Percentiles rank a stretch among this genome's conserved stretches.
These are phyloP conservation scores for Hybognathus amarus DNA, from an alignment of 2,797 vertebrate species.

Conservation along the genomic window DNA sequence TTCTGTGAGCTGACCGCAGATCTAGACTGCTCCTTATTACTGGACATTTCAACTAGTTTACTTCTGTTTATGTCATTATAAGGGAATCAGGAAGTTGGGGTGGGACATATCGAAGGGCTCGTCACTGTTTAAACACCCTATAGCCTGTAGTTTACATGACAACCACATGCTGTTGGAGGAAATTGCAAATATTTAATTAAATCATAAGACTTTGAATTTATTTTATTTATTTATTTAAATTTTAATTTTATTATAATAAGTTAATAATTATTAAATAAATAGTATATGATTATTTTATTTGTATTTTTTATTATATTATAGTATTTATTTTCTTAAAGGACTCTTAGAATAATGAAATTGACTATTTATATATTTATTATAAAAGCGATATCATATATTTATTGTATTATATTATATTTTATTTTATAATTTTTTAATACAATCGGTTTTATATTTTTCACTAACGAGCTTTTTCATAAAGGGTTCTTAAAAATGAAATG, in stretches of 20 bases:
- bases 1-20: not conserved
- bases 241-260: not conserved
- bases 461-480: too few species aligned
- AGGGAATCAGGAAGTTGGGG: not conserved
- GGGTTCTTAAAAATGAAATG: too few species aligned
- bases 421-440: not conserved
- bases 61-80: not conserved
- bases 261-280: not conserved
- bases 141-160: not conserved
- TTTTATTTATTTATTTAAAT: not conserved
- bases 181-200: not conserved
- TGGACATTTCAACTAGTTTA: not conserved
- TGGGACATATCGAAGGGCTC: not conserved
- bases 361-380: not conserved
- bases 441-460: too few species aligned
- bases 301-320: not conserved
- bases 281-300: not conserved
- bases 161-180: not conserved
- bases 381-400: not conserved
- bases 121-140: not conserved
- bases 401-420: not conserved
- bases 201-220: not conserved
- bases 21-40: not conserved
- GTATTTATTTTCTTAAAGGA: not conserved
- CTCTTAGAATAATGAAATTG: not conserved